Evolutionary conservation across 92 coral and sea anemone genomes (phyloP), one percentile per base, ranked within the genome.

Genomic region (Epizoanthus ramosus): DNA sequence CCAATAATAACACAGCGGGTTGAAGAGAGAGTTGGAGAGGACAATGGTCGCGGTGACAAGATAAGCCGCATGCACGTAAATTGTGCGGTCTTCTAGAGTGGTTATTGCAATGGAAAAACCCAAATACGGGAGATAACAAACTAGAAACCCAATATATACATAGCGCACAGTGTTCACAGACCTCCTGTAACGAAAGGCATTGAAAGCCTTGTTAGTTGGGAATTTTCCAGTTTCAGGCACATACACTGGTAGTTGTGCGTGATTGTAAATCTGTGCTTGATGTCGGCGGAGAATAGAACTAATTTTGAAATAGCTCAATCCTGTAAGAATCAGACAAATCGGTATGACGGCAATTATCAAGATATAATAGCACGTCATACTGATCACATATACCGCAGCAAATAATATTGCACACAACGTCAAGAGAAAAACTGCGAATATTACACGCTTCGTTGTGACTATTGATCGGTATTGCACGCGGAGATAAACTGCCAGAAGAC

Each of bases 1-100:
- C 80, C 80, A 75, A 67, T 75, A 75, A 31, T 75, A 75, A 37
- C 80, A 75, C 54, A 75, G 21, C 1, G 80, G 80, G 19, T 75
- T 75, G n/a, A 75, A 75, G 50, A 58, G 37, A 4, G 80, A 75
- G 47, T 75, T 75, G 19, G 80, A 75, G 5, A 75, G 68, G 25
- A 75, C 80, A 17, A 75, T 75, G 54, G 67, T 58, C 9, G 80
- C 80, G 6, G 80, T 75, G 33, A 75, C 24, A 3, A 75, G 80
- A 33, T 75, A 75, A 33, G 80, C 67, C 12, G 80, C 67, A 24
- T 75, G 80, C 10, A 75, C 68, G 0, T 1, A 13, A 17, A 1
- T 1, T 2, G 80, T 57, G 56, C 80, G 80, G n/a, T n/a, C n/a
- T 31, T 75, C 67, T 3, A 57, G 31, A 57, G n/a, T 33, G 68